phyloP scores from a whole-genome alignment of 2,888 invertebrate species.

The Agapostemon virescens region DNA sequence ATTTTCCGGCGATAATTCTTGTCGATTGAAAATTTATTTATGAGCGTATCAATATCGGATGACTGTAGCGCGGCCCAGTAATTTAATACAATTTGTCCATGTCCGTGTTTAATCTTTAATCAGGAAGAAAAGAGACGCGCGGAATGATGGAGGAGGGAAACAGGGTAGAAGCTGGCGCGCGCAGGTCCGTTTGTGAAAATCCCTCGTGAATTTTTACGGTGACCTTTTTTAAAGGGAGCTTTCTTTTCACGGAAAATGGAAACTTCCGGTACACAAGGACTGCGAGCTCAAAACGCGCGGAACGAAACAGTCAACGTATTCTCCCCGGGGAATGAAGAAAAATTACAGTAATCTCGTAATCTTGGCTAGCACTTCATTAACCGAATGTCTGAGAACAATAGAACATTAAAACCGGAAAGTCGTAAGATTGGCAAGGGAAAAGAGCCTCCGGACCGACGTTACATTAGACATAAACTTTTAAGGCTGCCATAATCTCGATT shows the following conservation, averaged over 20 bases:
- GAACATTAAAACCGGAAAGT: slow-evolving; percentile 15
- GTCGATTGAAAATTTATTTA: slow-evolving; percentile 27
- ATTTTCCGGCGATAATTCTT: slow-evolving; percentile 19
- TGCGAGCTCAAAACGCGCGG: slow-evolving; percentile 7
- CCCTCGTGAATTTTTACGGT: slow-evolving; percentile 45
- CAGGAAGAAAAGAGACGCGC: neutral
- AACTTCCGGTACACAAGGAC: neutral
- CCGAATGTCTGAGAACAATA: slow-evolving; percentile 19
- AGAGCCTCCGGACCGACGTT: neutral
- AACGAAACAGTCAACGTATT: slow-evolving; percentile 6
- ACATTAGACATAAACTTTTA: slow-evolving; percentile 39
- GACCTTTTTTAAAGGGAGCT: slow-evolving; percentile 1
- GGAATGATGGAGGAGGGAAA: neutral
- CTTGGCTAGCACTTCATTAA: slow-evolving; percentile 27
- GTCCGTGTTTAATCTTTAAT: slow-evolving; percentile 29
- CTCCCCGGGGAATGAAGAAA: slow-evolving; percentile 25
- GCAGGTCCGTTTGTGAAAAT: slow-evolving; percentile 26
- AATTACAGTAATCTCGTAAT: slow-evolving; percentile 32
- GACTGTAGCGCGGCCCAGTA: slow-evolving; percentile 17
- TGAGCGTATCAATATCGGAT: slow-evolving; percentile 33
- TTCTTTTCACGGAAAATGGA: neutral
- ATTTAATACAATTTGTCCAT: neutral
- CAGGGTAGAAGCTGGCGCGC: neutral
- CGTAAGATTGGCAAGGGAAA: neutral
- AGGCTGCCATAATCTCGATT: slow-evolving; percentile 48